phyloP scores from a whole-genome alignment of 2,888 invertebrate species.

The Strigamia crassipes region DNA sequence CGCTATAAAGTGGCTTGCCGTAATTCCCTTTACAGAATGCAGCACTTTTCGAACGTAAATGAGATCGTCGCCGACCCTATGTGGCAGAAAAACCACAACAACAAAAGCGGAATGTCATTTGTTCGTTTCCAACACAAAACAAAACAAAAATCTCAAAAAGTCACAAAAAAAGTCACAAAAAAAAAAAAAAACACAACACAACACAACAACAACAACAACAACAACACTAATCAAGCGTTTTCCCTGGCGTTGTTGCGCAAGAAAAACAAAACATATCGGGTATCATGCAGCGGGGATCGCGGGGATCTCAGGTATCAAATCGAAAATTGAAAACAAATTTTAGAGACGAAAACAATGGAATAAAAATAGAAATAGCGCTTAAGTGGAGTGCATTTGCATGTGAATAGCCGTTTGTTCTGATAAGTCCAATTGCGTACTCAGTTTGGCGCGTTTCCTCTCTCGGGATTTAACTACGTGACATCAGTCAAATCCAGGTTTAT shows the following conservation, averaged over 20 bases:
- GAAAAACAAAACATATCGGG: no score
- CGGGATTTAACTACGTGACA: slow-evolving; percentile 11
- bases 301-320: no score
- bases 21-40: slow-evolving; percentile 30
- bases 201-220: no score
- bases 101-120: not conserved
- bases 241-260: no score
- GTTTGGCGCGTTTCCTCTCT: not conserved
- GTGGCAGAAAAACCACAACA: not conserved
- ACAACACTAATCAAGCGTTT: not conserved
- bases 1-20: slow-evolving; percentile 12
- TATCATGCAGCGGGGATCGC: no score
- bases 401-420: not conserved
- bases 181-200: not conserved
- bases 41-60: slow-evolving; percentile 22
- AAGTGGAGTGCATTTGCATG: not conserved
- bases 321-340: not conserved
- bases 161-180: not conserved
- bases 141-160: not conserved
- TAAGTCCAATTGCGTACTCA: not conserved
- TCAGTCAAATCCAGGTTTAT: not conserved
- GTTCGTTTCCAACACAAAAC: not conserved
- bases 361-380: not conserved
- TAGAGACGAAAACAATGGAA: not conserved
- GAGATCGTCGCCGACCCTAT: not conserved